Base-by-base conservation (phyloP, 2,888 invertebrate genomes). In the Rhopalosiphum nymphaeae region DNA sequence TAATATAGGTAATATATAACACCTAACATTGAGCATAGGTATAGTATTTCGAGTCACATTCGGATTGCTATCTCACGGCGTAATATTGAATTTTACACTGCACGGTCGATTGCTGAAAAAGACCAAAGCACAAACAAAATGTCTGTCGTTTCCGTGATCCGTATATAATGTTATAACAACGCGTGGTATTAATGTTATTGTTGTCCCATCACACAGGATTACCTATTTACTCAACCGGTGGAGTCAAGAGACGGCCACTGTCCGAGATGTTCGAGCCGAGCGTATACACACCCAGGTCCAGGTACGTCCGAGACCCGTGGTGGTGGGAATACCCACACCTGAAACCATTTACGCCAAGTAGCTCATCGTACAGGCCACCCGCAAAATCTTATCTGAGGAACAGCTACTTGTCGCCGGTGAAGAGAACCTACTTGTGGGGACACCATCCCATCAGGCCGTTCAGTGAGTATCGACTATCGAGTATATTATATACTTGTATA, bases 391-490 rank as follows among this genome's bases (percentile, higher is more conserved):
- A 97, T 96, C 97, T 98, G 96, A 97, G 98, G 95, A 98, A 98
- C 96, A 98, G 98, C 96, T 98, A 97, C 97, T 97, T 98, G 96
- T 98, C 98, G 96, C 98, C 98, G 95, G 97, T 98, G 96, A 98
- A 98, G 97, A 98, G 98, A 96, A 97, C 97, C 96, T 98, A 98
- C 97, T 97, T 98, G 96, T 98, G 98, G 98, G 97, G 97, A 96
- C 98, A 97, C 96, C 98, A 98, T 96, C 98, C 98, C 96, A 97
- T 98, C 96, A 97, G 98, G 96, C 98, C 98, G 96, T 97, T 98
- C 96, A 98, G 98, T 98, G 97, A 97, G 98, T 97, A 95, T 42
- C 46, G 46, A 26, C 4, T 53, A 16, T 53, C 46, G 46, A 26
- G 21, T 53, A 16, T 53, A 53, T 53, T 85, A 85, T 21, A 85